Evolutionary conservation across 2,888 invertebrate genomes (phyloP).

Genomic region (Lepetodrilus schrolli): DNA sequence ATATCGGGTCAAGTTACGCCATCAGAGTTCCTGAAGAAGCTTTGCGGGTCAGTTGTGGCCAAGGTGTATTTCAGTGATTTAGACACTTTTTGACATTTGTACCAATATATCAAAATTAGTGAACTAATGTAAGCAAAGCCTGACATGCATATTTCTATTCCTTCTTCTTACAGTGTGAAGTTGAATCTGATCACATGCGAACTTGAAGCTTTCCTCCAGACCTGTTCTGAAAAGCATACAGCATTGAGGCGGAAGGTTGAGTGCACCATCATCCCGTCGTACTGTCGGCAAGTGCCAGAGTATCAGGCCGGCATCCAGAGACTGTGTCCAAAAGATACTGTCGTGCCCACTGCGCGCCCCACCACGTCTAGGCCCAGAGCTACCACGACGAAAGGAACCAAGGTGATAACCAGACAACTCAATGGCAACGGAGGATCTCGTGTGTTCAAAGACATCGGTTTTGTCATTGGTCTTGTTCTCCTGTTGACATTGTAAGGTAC

Average conservation of each 20-base stretch:
- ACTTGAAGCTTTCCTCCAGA: slow-evolving; percentile 32
- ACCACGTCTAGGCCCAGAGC: neutral
- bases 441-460: too few species aligned
- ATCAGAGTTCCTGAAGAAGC: neutral
- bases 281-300: slow-evolving; percentile 30
- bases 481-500: too few species aligned
- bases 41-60: neutral
- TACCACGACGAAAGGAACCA: too few species aligned
- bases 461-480: too few species aligned
- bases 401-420: too few species aligned
- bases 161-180: slow-evolving; percentile 28
- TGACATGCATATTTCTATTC: too few species aligned
- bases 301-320: slow-evolving; percentile 4
- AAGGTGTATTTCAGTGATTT: neutral
- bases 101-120: neutral
- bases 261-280: slow-evolving; percentile 39
- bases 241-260: slow-evolving; percentile 35
- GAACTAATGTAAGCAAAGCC: too few species aligned
- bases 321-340: neutral
- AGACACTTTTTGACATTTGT: neutral
- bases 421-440: too few species aligned
- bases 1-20: neutral
- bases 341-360: neutral
- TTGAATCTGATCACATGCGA: slow-evolving; percentile 43
- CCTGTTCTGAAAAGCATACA: slow-evolving; percentile 29